phyloP scores from a whole-genome alignment of 2,888 invertebrate genomes.

The Acanthoscelides obtectus region DNA sequence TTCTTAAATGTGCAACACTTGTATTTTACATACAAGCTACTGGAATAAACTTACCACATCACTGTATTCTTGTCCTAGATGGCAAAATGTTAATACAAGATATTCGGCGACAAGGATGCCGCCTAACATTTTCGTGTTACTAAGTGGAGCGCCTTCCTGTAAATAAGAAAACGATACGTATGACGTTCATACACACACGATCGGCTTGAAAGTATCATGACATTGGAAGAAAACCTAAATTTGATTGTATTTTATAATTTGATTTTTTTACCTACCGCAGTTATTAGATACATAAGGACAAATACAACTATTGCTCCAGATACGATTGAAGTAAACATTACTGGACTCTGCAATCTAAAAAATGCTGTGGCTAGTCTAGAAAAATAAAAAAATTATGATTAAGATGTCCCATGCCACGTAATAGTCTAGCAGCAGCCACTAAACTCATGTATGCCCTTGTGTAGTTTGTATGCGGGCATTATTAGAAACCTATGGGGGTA shows the following conservation, averaged over 20 bases:
- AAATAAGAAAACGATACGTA: background rate
- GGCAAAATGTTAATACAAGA: background rate
- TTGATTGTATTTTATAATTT: background rate
- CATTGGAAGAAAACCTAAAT: no score
- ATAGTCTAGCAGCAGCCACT: no score
- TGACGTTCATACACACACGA: no score
- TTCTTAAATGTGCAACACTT: no score
- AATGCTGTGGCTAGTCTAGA: background rate
- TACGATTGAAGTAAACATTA: background rate
- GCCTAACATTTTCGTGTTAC: background rate
- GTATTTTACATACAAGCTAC: no score
- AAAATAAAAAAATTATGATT: background rate
- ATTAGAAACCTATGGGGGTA: no score
- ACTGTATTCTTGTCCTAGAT: background rate
- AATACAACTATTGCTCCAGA: background rate
- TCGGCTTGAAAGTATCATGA: no score
- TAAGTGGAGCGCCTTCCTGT: background rate
- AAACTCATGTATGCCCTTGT: no score
- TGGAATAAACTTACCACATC: background rate
- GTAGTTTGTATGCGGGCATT: no score
- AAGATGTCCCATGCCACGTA: no score
- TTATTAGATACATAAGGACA: background rate
- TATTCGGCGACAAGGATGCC: background rate
- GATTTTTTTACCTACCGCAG: background rate
- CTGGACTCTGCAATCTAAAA: background rate